Evolutionary conservation across 2,113 vertebrate genomes (phyloP), one percentile per base, ranked within the genome.

Genomic region (Melierax canorus): DNA sequence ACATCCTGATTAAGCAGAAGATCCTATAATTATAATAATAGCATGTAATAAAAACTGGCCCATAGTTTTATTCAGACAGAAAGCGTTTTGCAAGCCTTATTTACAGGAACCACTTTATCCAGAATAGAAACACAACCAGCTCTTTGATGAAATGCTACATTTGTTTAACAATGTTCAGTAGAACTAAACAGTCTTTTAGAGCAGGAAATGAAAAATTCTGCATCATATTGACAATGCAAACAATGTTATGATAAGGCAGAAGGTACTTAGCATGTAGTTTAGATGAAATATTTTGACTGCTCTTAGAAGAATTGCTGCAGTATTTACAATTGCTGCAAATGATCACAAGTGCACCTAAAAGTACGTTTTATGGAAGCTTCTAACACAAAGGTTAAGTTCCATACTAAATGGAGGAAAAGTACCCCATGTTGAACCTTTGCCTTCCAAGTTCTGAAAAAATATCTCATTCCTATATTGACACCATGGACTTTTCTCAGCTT

Each of bases 1-100:
- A 88, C 62, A 95, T 97, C 97, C 97, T 97, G 96, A 97, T 97
- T 95, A 97, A 97, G 91, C 91, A 97, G 88, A 95, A 92, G 55
- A 91, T 91, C 71, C 59, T 96, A 97, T 97, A 96, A 97, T 97
- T 97, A 94, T 97, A 94, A 73, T 94, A 97, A 95, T 36, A 94
- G 89, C 77, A 73, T 94, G 77, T 94, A 97, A 97, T 97, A 96
- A 96, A 91, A 96, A 91, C 74, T 91, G 45, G 91, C 74, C 95
- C 74, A 73, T 91, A 91, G 55, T 73, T 85, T 74, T 85, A 29
- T 86, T 93, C 74, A 90, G 94, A 78, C 72, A 90, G 39, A 95
- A 95, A 88, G 55, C 41, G 56, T 96, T 94, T 95, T 95, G 62
- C 67, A 97, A 95, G 55, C 45, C 41, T 97, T 96, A 90, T 94